Evolutionary conservation across 2,113 vertebrate genomes (phyloP).

Genomic region (Asarcornis scutulata): DNA sequence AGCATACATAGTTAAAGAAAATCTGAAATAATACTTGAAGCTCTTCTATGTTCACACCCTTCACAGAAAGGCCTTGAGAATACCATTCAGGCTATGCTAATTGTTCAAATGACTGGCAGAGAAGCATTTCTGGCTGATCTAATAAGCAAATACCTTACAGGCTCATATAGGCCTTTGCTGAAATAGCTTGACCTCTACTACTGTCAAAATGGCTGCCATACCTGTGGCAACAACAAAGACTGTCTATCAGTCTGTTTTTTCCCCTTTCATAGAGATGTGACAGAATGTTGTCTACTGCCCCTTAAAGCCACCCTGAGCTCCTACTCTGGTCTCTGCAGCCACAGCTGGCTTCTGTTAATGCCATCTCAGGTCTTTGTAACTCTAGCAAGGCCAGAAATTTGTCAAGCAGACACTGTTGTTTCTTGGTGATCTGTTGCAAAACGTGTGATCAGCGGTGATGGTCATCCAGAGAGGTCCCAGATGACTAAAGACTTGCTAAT

Average conservation of each 20-base stretch:
- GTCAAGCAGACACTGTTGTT: too few relatives aligned
- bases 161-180: not conserved
- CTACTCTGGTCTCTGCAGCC: not conserved
- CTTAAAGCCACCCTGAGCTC: not conserved
- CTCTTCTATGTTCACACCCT: not conserved
- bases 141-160: not conserved
- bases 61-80: not conserved
- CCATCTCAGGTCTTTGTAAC: not conserved
- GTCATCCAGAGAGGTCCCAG: too few relatives aligned
- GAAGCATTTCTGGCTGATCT: not conserved
- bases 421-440: not conserved
- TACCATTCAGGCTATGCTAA: not conserved
- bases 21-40: not conserved
- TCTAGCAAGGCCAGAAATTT: not conserved
- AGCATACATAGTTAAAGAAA: not conserved
- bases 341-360: not conserved
- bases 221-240: not conserved
- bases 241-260: not conserved
- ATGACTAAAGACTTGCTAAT: too few relatives aligned
- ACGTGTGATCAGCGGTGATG: rapidly evolving
- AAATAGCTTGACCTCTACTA: not conserved
- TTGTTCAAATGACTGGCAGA: not conserved
- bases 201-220: not conserved
- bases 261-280: not conserved
- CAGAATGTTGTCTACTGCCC: not conserved